These are phyloP conservation scores for Chrysomallon squamiferum DNA, from an alignment of 1,140 invertebrate genomes.

Conservation along the genomic window DNA sequence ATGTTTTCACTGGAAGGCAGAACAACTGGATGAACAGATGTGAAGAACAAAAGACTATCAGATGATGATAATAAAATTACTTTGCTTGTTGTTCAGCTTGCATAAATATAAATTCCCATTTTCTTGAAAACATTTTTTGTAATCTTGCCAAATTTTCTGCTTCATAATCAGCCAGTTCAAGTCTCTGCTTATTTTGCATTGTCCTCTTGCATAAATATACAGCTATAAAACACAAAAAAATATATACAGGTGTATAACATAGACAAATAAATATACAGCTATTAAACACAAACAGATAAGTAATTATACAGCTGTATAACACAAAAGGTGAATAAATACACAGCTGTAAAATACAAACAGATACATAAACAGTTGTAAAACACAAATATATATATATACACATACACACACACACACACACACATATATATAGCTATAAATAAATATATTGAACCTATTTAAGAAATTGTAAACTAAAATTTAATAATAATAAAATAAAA, in stretches of 20 bases:
- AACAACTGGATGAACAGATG: too few species aligned
- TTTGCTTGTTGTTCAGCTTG: slow-evolving; percentile 78
- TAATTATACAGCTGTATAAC: background rate
- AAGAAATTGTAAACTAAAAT: too few species aligned
- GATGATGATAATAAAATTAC: too few species aligned
- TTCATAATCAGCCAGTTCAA: slow-evolving; percentile 98
- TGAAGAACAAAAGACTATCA: too few species aligned
- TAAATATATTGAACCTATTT: too few species aligned
- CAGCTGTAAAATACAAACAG: too few species aligned
- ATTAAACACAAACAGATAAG: background rate
- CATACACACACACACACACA: too few species aligned
- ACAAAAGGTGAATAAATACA: background rate
- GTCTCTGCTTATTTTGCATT: slow-evolving; percentile 98
- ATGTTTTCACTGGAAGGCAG: too few species aligned
- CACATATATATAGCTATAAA: too few species aligned
- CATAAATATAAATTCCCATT: slow-evolving; percentile 99
- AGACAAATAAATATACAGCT: slow-evolving; percentile 1
- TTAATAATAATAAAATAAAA: too few species aligned
- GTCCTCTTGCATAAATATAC: slow-evolving; percentile 99
- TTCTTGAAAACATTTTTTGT: slow-evolving; percentile 99
- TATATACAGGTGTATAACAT: background rate
- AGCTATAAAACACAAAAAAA: slow-evolving; percentile 69
- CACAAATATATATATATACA: too few species aligned
- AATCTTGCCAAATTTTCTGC: slow-evolving; percentile 95
- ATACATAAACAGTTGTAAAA: too few species aligned